Evolutionary conservation across 1,140 invertebrate species (phyloP).

Genomic region (Bombus turneri): DNA sequence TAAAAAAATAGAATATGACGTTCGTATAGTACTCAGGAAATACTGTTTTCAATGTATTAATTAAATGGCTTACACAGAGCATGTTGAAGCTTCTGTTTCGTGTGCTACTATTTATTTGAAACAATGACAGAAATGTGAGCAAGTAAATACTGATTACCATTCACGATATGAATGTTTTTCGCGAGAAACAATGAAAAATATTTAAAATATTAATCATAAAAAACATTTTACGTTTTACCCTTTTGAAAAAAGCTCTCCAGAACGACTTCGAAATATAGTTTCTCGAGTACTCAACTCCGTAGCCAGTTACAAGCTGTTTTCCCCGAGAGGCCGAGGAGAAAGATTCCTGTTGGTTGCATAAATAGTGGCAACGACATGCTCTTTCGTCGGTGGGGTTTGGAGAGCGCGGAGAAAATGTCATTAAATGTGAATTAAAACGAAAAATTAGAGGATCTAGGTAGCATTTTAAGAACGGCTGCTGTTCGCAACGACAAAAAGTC

Average conservation of each 20-base stretch:
- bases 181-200: background rate
- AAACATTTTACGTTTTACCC: background rate
- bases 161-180: background rate
- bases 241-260: slow-evolving; percentile 6
- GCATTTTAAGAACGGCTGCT: background rate
- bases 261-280: slow-evolving; percentile 6
- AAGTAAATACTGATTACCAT: background rate
- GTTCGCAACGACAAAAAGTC: slow-evolving; percentile 28
- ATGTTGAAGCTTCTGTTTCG: too few species aligned
- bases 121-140: background rate
- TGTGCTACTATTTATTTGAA: background rate
- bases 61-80: background rate
- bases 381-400: background rate
- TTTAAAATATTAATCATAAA: background rate
- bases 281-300: slow-evolving; percentile 30
- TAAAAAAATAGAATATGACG: background rate
- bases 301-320: background rate
- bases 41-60: background rate
- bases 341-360: slow-evolving; percentile 21
- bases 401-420: slow-evolving; percentile 32
- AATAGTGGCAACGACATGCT: slow-evolving; percentile 33
- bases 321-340: background rate
- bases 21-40: background rate
- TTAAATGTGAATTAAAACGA: slow-evolving; percentile 50
- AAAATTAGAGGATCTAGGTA: slow-evolving; percentile 38